Evolutionary conservation across 2,797 vertebrate species (phyloP).

Genomic region (Megalops cyprinoides): DNA sequence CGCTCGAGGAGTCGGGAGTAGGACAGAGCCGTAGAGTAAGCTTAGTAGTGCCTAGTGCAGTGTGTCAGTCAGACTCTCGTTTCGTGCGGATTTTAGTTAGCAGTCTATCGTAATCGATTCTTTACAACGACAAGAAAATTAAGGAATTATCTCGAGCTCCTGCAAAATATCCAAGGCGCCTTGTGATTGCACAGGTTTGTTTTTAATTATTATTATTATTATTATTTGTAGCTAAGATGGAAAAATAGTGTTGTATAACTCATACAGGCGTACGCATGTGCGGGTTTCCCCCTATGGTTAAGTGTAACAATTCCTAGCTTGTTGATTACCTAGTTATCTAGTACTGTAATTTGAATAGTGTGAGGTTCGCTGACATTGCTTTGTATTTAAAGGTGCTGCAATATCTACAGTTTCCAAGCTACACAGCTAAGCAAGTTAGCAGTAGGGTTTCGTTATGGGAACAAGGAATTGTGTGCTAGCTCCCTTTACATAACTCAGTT

Average conservation of each 20-base stretch:
- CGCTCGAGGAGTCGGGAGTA: conserved; percentile 47
- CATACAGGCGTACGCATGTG: conserved; percentile 61
- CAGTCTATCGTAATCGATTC: conserved; percentile 27
- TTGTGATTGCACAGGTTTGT: conserved; percentile 56
- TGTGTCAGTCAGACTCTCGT: conserved; percentile 53
- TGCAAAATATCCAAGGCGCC: background rate
- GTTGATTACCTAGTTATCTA: too few species aligned
- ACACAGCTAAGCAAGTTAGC: too few species aligned
- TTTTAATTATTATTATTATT: conserved; percentile 18
- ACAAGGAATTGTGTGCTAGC: too few species aligned
- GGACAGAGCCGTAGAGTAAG: conserved; percentile 11
- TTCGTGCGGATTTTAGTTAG: conserved; percentile 38
- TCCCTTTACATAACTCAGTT: too few species aligned
- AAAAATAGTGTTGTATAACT: conserved; percentile 69
- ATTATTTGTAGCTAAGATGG: background rate
- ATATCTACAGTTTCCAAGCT: too few species aligned
- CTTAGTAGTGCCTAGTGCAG: conserved; percentile 44
- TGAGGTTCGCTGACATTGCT: too few species aligned
- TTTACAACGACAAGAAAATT: background rate
- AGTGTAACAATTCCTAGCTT: too few species aligned
- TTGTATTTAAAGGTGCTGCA: too few species aligned
- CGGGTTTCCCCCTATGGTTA: background rate
- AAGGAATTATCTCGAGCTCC: background rate
- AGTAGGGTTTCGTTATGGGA: too few species aligned
- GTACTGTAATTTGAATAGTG: too few species aligned